Evolutionary conservation across 2,888 invertebrate genomes (phyloP).

Genomic region (Cenopis cana): DNA sequence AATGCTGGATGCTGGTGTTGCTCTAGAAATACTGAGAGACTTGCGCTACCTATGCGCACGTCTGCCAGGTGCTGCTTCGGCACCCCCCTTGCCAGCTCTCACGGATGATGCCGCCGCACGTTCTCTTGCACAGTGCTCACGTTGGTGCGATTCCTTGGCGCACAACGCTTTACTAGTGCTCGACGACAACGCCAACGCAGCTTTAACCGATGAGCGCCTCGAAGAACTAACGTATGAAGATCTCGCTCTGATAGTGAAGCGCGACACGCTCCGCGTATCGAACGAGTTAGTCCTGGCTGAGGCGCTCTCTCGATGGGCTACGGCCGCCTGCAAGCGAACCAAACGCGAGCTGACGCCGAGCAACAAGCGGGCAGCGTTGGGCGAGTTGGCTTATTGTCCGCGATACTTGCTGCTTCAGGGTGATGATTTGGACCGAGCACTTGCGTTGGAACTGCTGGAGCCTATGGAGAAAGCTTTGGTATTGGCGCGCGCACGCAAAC

Average conservation of each 20-base stretch:
- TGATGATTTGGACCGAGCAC: conserved; percentile 86
- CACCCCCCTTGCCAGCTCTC: conserved; percentile 78
- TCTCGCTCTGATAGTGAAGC: conserved; percentile 86
- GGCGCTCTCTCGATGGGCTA: conserved; percentile 85
- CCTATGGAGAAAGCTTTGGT: conserved; percentile 79
- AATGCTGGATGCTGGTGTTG: conserved; percentile 87
- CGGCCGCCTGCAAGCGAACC: conserved; percentile 75
- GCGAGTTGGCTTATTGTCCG: conserved; percentile 85
- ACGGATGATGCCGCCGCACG: conserved; percentile 70
- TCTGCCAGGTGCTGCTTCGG: conserved; percentile 77
- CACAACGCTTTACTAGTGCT: conserved; percentile 87
- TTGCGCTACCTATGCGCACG: conserved; percentile 79
- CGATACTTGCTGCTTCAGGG: conserved; percentile 88
- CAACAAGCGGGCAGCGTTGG: conserved; percentile 77
- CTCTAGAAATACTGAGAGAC: conserved; percentile 87
- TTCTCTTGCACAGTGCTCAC: conserved; percentile 75
- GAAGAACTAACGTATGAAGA: conserved; percentile 87
- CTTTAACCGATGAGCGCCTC: conserved; percentile 71
- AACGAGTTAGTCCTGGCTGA: conserved; percentile 86
- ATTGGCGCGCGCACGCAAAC: conserved; percentile 71
- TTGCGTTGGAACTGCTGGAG: conserved; percentile 73
- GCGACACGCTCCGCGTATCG: conserved; percentile 88
- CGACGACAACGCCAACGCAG: conserved; percentile 76
- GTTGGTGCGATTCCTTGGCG: conserved; percentile 86
- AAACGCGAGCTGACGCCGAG: conserved; percentile 76